These are phyloP conservation scores for Trachurus trachurus DNA, from an alignment of 2,797 vertebrate genomes.

Conservation along the genomic window DNA sequence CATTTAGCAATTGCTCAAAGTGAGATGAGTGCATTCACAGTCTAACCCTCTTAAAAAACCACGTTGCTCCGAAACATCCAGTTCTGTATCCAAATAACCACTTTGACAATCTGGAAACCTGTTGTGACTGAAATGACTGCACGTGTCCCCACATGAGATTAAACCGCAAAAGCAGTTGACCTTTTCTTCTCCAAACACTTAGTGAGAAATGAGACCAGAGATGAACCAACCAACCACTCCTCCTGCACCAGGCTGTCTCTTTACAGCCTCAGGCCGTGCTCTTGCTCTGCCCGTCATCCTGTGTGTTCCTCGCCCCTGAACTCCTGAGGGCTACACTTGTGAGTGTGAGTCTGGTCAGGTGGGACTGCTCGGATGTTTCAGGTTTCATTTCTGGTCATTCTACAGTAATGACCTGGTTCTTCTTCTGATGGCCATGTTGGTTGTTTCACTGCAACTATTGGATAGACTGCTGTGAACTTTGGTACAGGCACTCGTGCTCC, in stretches of 20 bases:
- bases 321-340: not conserved
- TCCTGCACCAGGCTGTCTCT: conserved; percentile 18
- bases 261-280: conserved; percentile 14
- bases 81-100: conserved; percentile 27
- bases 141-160: conserved; percentile 29
- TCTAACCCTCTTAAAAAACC: conserved; percentile 36
- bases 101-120: not conserved
- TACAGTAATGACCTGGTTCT: not conserved
- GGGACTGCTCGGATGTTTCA: not conserved
- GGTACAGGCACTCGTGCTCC: too few relatives aligned
- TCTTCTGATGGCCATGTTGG: too few relatives aligned
- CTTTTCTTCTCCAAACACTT: conserved; percentile 47
- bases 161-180: conserved; percentile 31
- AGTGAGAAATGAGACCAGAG: conserved; percentile 28
- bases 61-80: conserved; percentile 22
- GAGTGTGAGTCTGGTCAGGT: not conserved
- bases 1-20: conserved; percentile 62
- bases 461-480: too few relatives aligned
- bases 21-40: conserved; percentile 22
- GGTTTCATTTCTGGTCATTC: not conserved
- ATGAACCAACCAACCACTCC: conserved; percentile 19
- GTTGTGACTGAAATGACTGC: conserved; percentile 20
- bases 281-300: not conserved
- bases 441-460: too few relatives aligned
- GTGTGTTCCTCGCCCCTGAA: conserved; percentile 2